Evolutionary conservation across 2,888 invertebrate genomes (phyloP).

Genomic region (Tenthredo notha): DNA sequence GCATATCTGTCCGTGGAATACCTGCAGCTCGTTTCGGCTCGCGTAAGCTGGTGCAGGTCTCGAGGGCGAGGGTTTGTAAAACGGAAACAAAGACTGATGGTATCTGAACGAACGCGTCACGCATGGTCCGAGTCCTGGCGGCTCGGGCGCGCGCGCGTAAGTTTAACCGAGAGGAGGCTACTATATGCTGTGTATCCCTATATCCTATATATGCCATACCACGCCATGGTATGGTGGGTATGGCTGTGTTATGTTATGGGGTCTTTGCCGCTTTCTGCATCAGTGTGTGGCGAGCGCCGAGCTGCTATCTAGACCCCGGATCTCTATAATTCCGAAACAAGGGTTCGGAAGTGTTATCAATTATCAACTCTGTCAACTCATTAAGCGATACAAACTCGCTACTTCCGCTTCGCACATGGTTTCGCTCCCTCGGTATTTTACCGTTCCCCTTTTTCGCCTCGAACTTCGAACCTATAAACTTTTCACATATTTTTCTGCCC

Average conservation of each 20-base stretch:
- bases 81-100: constrained; percentile 52
- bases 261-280: not conserved
- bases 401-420: constrained; percentile 60
- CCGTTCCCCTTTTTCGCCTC: not conserved
- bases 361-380: constrained; percentile 54
- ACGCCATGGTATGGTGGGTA: not conserved
- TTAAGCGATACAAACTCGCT: constrained; percentile 59
- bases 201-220: not conserved
- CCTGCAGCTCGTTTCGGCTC: not conserved
- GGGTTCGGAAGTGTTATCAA: constrained; percentile 53
- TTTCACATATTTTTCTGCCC: no score
- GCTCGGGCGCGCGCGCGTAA: not conserved
- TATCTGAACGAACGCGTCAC: constrained; percentile 37
- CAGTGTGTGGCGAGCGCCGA: not conserved
- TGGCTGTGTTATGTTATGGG: not conserved
- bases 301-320: constrained; percentile 38
- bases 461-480: no score
- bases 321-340: constrained; percentile 52
- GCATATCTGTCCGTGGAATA: constrained; percentile 29
- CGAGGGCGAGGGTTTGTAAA: not conserved
- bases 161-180: not conserved
- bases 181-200: not conserved
- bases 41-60: not conserved
- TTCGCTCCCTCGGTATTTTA: not conserved
- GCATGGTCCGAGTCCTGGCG: constrained; percentile 17